Base-by-base conservation (phyloP, 2,113 vertebrate species). In the Gadus macrocephalus region DNA sequence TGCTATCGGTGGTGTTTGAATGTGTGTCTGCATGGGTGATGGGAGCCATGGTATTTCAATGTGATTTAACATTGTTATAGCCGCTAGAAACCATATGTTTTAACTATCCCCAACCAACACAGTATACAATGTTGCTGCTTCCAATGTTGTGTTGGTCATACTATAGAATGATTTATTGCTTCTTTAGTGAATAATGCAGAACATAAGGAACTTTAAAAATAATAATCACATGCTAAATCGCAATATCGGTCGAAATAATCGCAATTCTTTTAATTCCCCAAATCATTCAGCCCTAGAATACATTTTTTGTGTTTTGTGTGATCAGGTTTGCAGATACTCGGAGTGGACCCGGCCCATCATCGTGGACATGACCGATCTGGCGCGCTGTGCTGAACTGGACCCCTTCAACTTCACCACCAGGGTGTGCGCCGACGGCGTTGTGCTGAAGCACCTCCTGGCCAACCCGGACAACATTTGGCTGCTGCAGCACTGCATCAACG, bases 391-490 rank as follows among this genome's bases (percentile, higher is more conserved):
- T 25, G 87, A 90, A 71, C 77, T 67, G 0, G 93, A 94, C 79
- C 20, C 80, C 0, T 60, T 65, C 2, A 92, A 93, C 78, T 93
- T 93, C 80, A 87, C 82, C n/a, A 78, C 73, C 53, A 84, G 81
- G 61, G 91, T 93, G 49, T 93, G 92, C 67, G 15, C 68, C 69
- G 90, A 93, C 19, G 20, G 16, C 0, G 89, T 86, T 0, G 71
- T 92, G 28, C 71, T 92, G 17, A 77, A 84, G 60, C 91, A 90
- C 78, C 80, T 93, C 61, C 53, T 93, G 66, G 82, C 82, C 64
- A 92, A 91, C 75, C 83, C 81, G 64, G 91, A 92, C 78, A 92
- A 92, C 74, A 86, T 76, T 53, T 93, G 92, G 92, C 76, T 93
- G n/a, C 59, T 90, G 25, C 68, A 84, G 19, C 80, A 90, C 72